Conservation (phyloP, 2,888 invertebrate species). For the Patella depressa region DNA sequence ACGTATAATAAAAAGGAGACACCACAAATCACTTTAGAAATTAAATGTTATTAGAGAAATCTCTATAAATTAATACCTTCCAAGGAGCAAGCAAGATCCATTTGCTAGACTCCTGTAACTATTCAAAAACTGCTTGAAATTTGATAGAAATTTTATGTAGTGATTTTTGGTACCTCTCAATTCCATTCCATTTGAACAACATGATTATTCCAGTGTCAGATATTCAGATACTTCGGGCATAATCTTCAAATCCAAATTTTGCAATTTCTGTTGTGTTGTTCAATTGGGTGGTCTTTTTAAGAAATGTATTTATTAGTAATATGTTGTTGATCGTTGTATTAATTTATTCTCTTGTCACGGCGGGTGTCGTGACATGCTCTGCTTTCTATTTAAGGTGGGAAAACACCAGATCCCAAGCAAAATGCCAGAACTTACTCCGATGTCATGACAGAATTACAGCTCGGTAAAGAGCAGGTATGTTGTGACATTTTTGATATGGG, state of each 20-base stretch:
- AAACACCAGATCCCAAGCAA: constrained; percentile 89
- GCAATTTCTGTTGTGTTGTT: constrained; percentile 12
- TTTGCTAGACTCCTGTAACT: no score
- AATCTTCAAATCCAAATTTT: constrained; percentile 12
- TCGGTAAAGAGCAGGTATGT: constrained; percentile 91
- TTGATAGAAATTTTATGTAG: no score
- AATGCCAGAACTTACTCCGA: constrained; percentile 94
- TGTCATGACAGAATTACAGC: constrained; percentile 95
- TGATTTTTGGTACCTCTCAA: no score
- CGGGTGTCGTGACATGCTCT: constrained; percentile 65
- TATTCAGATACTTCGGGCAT: no score
- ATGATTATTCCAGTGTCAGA: no score
- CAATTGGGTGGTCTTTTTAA: constrained; percentile 2
- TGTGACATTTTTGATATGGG: neutral
- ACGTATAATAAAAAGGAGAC: constrained; percentile 27
- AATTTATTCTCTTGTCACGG: constrained; percentile 52
- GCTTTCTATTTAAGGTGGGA: constrained; percentile 85
- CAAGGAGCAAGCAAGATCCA: no score
- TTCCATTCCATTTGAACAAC: no score
- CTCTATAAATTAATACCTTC: no score
- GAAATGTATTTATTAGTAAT: neutral
- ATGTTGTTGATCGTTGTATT: constrained; percentile 7
- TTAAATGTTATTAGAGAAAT: no score
- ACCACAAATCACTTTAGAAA: no score
- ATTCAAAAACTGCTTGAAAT: no score